These are phyloP conservation scores for Chrysolina americana DNA, from an alignment of 2,888 invertebrate species.

Conservation along the genomic window DNA sequence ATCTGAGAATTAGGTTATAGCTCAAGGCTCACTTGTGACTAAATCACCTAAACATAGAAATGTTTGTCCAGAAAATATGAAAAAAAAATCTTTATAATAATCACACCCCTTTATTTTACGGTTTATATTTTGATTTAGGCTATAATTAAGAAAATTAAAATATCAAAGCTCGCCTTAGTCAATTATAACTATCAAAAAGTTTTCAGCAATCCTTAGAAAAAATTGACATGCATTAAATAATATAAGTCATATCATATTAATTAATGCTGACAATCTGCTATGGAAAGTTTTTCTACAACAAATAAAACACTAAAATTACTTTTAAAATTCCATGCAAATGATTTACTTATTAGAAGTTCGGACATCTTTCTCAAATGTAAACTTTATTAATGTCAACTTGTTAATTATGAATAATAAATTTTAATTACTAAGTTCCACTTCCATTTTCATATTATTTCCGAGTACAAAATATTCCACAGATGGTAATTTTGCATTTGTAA, in stretches of 20 bases:
- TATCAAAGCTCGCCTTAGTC: background rate
- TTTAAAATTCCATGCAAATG: background rate
- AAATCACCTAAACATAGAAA: background rate
- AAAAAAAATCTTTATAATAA: background rate
- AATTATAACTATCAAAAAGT: background rate
- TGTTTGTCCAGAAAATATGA: conserved; percentile 13
- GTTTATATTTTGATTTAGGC: too few relatives aligned
- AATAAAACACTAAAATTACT: background rate
- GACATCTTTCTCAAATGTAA: background rate
- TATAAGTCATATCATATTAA: too few relatives aligned
- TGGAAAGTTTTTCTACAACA: too few relatives aligned
- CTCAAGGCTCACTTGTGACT: conserved; percentile 57
- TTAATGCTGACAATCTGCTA: too few relatives aligned
- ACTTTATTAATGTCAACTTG: background rate
- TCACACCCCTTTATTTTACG: too few relatives aligned
- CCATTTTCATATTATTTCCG: background rate
- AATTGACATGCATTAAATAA: too few relatives aligned
- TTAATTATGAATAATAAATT: conserved; percentile 1
- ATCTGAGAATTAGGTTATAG: conserved; percentile 10
- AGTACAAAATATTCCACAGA: background rate
- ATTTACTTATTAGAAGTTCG: background rate
- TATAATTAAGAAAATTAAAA: too few relatives aligned
- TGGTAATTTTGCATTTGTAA: conserved; percentile 7
- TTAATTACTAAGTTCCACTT: background rate
- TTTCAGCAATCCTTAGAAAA: background rate